phyloP scores from a whole-genome alignment of 1,140 invertebrate genomes.

The Aphelinus atriplicis region DNA sequence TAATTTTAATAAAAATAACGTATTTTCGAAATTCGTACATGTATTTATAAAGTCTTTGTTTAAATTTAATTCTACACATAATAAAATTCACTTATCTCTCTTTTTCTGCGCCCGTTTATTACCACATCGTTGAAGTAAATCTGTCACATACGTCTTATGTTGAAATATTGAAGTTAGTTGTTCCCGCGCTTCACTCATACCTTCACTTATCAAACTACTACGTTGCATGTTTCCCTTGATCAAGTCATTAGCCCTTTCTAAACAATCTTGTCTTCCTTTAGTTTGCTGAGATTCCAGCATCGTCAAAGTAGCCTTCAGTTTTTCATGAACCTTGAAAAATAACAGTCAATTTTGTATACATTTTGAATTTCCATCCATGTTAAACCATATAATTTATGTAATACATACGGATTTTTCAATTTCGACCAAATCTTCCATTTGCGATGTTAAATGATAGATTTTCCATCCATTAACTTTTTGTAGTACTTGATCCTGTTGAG shows the following conservation, averaged over 20 bases:
- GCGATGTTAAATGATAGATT: conserved; percentile 88
- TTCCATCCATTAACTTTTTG: conserved; percentile 96
- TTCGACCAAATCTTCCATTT: conserved; percentile 90
- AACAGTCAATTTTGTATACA: conserved; percentile 58
- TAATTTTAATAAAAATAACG: conserved; percentile 43
- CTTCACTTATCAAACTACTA: conserved; percentile 91
- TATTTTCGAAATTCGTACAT: conserved; percentile 29
- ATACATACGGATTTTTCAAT: conserved; percentile 64
- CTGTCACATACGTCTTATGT: conserved; percentile 86
- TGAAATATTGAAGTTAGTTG: conserved; percentile 91
- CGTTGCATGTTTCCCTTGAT: conserved; percentile 95
- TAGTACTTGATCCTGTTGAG: conserved; percentile 86
- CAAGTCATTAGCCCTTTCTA: conserved; percentile 80
- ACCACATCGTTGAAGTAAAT: conserved; percentile 88
- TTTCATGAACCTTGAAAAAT: conserved; percentile 68
- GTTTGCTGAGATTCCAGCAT: conserved; percentile 73
- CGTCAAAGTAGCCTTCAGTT: conserved; percentile 73
- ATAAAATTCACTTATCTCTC: conserved; percentile 71
- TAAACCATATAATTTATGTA: conserved; percentile 12
- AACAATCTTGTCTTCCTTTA: conserved; percentile 64
- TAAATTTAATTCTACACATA: conserved; percentile 30
- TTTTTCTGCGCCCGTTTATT: conserved; percentile 93
- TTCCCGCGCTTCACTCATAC: conserved; percentile 85
- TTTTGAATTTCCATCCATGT: conserved; percentile 1
- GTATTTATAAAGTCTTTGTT: conserved; percentile 31